Conservation (phyloP, 2,113 vertebrate genomes). For the Neodon shergylaensis region DNA sequence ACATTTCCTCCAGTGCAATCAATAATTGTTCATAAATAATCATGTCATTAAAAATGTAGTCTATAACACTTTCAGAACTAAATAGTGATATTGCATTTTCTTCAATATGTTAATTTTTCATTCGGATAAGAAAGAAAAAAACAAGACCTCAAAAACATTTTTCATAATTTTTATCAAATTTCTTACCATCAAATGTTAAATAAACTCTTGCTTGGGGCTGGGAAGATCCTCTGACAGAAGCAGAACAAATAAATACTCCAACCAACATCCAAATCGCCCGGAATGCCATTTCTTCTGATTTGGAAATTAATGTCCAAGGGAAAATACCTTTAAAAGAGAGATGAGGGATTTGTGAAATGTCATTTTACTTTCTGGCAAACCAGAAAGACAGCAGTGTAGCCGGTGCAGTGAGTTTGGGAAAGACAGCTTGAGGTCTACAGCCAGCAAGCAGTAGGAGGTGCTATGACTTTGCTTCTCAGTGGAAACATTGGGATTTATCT, state of each 20-base stretch:
- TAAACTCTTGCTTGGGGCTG: constrained; percentile 89
- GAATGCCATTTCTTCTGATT: constrained; percentile 85
- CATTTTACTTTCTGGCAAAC: constrained; percentile 21
- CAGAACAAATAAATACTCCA: constrained; percentile 84
- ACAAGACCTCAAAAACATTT: constrained; percentile 75
- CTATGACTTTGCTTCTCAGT: constrained; percentile 60
- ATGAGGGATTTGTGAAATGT: constrained; percentile 68
- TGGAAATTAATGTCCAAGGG: constrained; percentile 82
- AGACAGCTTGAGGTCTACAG: background rate
- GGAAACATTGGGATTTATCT: constrained; percentile 42
- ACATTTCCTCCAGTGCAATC: background rate
- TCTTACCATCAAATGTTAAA: constrained; percentile 89
- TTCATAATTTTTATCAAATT: constrained; percentile 74
- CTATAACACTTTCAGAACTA: background rate
- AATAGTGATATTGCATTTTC: background rate
- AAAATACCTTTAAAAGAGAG: constrained; percentile 82
- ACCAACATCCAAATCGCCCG: constrained; percentile 78
- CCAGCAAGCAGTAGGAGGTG: constrained; percentile 61
- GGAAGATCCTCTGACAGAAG: constrained; percentile 84
- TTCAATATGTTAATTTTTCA: constrained; percentile 45
- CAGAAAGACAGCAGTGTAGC: background rate
- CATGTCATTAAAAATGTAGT: background rate
- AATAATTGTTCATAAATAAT: background rate
- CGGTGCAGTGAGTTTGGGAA: background rate
- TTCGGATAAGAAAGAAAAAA: constrained; percentile 30